Conservation (phyloP, 2,113 vertebrate genomes). For the Nipponia nippon region DNA sequence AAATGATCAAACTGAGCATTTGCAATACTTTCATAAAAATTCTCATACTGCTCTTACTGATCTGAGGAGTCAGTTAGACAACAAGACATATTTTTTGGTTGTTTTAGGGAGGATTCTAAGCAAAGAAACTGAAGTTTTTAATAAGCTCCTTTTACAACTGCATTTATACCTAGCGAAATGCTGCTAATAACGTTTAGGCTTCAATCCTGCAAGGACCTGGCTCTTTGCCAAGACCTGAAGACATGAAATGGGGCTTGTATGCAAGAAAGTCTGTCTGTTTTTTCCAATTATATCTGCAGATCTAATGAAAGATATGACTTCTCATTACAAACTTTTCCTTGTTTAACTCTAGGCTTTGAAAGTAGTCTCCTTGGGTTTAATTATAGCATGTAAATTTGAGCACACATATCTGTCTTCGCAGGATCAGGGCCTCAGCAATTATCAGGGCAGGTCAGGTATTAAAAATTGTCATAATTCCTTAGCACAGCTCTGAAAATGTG, state of each 20-base stretch:
- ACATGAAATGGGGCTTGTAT: not conserved
- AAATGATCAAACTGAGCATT: not conserved
- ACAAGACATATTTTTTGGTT: not conserved
- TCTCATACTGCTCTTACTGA: not conserved
- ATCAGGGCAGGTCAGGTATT: conserved; percentile 9
- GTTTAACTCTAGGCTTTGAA: conserved; percentile 58
- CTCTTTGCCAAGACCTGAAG: conserved; percentile 44
- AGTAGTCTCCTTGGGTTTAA: conserved; percentile 63
- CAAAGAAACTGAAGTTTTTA: not conserved
- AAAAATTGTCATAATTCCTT: conserved; percentile 11
- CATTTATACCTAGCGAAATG: not conserved
- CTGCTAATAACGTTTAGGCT: not conserved
- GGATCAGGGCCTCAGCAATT: not conserved
- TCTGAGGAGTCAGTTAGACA: not conserved
- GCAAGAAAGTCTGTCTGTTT: conserved; percentile 16
- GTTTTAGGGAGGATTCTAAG: not conserved
- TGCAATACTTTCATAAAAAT: not conserved
- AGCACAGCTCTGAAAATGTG: not conserved
- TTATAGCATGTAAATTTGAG: conserved; percentile 61
- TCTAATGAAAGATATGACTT: conserved; percentile 53
- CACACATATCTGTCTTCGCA: not conserved
- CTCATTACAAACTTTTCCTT: conserved; percentile 56
- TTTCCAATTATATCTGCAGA: conserved; percentile 48
- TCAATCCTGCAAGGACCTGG: not conserved
- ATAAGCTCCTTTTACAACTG: not conserved